phyloP scores from a whole-genome alignment of 2,797 vertebrate genomes.

The Sebastes kiyomatsui region DNA sequence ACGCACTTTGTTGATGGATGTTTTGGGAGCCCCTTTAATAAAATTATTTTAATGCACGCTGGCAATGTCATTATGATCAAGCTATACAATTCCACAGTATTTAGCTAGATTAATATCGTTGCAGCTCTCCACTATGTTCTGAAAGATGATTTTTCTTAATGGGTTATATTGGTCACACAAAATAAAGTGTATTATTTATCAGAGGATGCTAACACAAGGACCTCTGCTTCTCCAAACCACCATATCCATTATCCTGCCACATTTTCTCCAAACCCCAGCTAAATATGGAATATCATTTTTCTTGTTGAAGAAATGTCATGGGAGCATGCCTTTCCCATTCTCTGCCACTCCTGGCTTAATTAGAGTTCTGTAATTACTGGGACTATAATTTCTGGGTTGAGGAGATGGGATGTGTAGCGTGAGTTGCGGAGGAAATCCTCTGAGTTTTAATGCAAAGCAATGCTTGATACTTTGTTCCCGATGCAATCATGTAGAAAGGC shows the following conservation, averaged over 20 bases:
- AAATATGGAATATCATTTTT: constrained; percentile 79
- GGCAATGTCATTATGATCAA: constrained; percentile 36
- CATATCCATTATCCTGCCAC: constrained; percentile 71
- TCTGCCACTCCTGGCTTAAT: constrained; percentile 75
- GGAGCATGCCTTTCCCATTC: constrained; percentile 72
- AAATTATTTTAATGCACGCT: constrained; percentile 27
- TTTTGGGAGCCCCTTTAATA: background rate
- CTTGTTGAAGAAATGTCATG: constrained; percentile 77
- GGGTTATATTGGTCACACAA: constrained; percentile 32
- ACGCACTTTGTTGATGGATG: background rate
- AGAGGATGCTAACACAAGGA: constrained; percentile 45
- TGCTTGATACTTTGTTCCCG: constrained; percentile 37
- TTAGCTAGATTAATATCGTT: constrained; percentile 35
- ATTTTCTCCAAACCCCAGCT: constrained; percentile 69
- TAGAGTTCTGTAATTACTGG: constrained; percentile 82
- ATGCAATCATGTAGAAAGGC: constrained; percentile 51
- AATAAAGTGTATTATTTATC: constrained; percentile 64
- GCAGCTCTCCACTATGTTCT: constrained; percentile 11
- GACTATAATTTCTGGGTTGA: constrained; percentile 78
- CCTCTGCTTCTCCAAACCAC: constrained; percentile 53
- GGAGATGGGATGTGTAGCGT: constrained; percentile 60
- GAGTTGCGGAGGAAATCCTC: constrained; percentile 67
- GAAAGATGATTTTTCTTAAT: constrained; percentile 42
- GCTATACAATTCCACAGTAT: constrained; percentile 25
- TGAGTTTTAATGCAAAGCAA: constrained; percentile 53